Evolutionary conservation across 2,113 vertebrate genomes (phyloP).

Genomic region (Dendropsophus ebraccatus): DNA sequence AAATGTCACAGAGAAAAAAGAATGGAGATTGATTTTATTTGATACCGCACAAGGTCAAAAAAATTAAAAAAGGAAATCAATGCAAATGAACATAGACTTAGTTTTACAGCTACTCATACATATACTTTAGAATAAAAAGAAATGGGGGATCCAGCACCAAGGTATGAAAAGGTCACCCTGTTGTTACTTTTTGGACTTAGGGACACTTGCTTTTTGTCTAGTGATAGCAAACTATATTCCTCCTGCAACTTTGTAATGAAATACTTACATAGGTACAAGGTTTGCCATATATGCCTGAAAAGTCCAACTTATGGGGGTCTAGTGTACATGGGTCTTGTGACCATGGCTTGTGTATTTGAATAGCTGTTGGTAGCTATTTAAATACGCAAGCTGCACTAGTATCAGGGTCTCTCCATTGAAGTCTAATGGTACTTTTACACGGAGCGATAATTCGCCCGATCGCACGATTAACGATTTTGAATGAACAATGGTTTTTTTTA

Average conservation of each 20-base stretch:
- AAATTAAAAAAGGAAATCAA: slow-evolving; percentile 20
- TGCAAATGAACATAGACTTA: background rate
- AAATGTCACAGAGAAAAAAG: slow-evolving; percentile 21
- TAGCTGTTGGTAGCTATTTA: too few species aligned
- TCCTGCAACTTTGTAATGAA: background rate
- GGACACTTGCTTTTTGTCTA: background rate
- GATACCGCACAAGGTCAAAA: slow-evolving; percentile 38
- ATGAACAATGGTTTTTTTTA: too few species aligned
- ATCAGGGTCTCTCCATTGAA: too few species aligned
- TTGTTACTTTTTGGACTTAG: background rate
- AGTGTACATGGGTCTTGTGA: too few species aligned
- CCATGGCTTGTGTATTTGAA: too few species aligned
- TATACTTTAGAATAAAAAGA: background rate
- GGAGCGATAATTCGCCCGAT: too few species aligned
- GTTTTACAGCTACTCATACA: background rate
- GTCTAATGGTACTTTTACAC: too few species aligned
- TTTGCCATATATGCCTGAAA: too few species aligned
- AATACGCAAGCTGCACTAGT: too few species aligned
- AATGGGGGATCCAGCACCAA: background rate
- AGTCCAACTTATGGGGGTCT: too few species aligned
- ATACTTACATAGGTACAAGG: too few species aligned
- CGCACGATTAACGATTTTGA: too few species aligned
- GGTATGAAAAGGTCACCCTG: background rate
- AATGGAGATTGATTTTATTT: slow-evolving; percentile 43
- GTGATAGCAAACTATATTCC: background rate